phyloP scores from a whole-genome alignment of 2,797 vertebrate species.

The Nasua narica region DNA sequence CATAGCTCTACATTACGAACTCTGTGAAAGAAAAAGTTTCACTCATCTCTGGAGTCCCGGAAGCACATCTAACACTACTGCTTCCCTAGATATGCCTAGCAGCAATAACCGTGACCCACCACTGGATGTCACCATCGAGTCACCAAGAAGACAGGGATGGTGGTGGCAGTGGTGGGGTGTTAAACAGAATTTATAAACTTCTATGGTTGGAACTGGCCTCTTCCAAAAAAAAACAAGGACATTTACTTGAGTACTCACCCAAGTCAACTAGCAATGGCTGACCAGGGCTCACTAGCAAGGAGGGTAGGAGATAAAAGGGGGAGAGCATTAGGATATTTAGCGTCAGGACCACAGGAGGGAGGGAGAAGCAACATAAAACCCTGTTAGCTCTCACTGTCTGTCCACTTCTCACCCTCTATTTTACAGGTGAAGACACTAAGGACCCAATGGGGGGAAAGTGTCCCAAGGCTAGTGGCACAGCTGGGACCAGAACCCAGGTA shows the following conservation, averaged over 20 bases:
- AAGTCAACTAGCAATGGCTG: background rate
- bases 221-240: background rate
- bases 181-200: background rate
- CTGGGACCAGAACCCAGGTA: background rate
- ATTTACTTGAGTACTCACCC: background rate
- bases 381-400: background rate
- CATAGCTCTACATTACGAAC: background rate
- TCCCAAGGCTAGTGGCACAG: background rate
- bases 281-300: background rate
- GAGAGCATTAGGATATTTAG: background rate
- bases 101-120: conserved; percentile 48
- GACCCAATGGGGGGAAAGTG: background rate
- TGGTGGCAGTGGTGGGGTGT: background rate
- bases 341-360: background rate
- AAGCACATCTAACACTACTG: background rate
- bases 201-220: background rate
- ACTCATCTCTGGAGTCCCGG: background rate
- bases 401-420: background rate
- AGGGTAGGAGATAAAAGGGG: background rate
- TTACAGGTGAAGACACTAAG: background rate
- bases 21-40: background rate
- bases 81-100: accelerated
- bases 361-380: background rate
- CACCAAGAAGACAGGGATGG: accelerated
- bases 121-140: conserved; percentile 74